phyloP scores from a whole-genome alignment of 1,140 invertebrate species.

The Zelostemma sp. region DNA sequence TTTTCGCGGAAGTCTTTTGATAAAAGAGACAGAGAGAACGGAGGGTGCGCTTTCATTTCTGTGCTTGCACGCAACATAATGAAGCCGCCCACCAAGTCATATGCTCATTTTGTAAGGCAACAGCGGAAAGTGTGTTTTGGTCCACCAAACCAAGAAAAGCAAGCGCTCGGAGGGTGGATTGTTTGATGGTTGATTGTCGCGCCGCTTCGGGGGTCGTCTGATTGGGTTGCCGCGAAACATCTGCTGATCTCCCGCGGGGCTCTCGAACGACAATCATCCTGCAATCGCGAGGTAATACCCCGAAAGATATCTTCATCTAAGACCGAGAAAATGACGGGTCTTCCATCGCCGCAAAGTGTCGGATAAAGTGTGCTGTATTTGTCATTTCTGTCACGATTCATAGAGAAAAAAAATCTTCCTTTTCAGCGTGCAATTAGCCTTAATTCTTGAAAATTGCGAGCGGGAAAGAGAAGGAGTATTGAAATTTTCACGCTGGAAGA shows the following conservation, averaged over 20 bases:
- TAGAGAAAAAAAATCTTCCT: neutral
- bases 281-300: conserved; percentile 68
- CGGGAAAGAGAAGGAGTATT: conserved; percentile 1
- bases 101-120: conserved; percentile 58
- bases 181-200: conserved; percentile 70
- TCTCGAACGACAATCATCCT: conserved; percentile 66
- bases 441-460: neutral
- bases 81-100: conserved; percentile 62
- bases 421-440: neutral
- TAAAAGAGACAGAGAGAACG: conserved; percentile 3
- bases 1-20: conserved; percentile 16
- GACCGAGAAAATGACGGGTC: conserved; percentile 55
- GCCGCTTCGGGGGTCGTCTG: conserved; percentile 66
- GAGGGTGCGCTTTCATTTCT: conserved; percentile 51
- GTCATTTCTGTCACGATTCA: neutral
- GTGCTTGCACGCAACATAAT: conserved; percentile 56
- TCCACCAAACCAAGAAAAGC: conserved; percentile 56
- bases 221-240: conserved; percentile 70
- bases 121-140: conserved; percentile 50
- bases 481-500: conserved; percentile 46
- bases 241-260: conserved; percentile 69
- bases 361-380: conserved; percentile 13
- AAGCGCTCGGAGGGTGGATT: conserved; percentile 61
- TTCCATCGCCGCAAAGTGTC: conserved; percentile 29
- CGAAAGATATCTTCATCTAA: conserved; percentile 67